phyloP scores from a whole-genome alignment of 2,113 vertebrate species.

The Prietella phreatophila region DNA sequence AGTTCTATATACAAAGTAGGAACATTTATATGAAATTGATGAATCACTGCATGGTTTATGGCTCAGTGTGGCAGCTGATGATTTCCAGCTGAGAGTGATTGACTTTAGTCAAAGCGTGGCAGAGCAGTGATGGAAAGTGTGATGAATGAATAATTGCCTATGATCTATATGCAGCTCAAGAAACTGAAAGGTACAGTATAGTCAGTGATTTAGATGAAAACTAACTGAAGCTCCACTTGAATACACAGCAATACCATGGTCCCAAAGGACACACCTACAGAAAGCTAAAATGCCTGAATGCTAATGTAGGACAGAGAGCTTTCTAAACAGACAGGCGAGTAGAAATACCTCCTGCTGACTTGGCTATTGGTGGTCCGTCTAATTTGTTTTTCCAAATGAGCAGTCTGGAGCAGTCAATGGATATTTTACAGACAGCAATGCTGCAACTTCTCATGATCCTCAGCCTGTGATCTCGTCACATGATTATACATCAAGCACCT shows the following conservation, averaged over 20 bases:
- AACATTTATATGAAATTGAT: neutral
- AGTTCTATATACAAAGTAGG: neutral
- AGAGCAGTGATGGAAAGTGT: neutral
- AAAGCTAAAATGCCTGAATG: neutral
- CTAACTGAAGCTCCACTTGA: neutral
- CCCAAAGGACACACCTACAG: neutral
- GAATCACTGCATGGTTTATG: neutral
- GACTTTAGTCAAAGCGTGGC: constrained; percentile 8
- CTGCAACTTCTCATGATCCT: neutral
- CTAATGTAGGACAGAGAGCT: neutral
- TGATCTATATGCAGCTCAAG: neutral
- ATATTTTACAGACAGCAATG: neutral
- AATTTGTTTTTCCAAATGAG: neutral
- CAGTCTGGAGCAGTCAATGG: neutral
- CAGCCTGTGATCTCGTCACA: neutral
- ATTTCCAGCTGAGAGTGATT: constrained; percentile 9
- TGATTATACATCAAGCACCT: neutral
- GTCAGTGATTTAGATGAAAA: neutral
- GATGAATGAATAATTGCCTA: neutral
- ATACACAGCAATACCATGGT: neutral
- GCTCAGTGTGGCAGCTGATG: neutral
- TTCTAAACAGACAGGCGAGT: neutral
- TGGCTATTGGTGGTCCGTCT: neutral
- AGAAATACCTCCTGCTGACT: neutral
- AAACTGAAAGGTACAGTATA: neutral